Conservation (phyloP, 2,113 vertebrate species). For the Entomyzon cyanotis region DNA sequence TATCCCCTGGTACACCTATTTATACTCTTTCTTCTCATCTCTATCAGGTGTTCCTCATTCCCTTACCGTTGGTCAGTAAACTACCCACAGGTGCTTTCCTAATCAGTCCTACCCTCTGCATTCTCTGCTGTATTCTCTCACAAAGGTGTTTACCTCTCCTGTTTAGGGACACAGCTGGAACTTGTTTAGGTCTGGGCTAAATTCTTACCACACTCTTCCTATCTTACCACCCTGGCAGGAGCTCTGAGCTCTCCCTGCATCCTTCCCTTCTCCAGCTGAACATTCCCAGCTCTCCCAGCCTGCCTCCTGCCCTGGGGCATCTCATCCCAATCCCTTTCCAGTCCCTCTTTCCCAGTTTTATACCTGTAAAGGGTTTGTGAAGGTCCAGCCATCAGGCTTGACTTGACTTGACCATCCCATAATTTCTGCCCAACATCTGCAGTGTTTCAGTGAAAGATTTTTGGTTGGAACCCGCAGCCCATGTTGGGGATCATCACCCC, state of each 20-base stretch:
- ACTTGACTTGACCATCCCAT: no score
- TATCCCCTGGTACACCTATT: no score
- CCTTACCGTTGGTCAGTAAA: no score
- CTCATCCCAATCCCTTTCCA: neutral
- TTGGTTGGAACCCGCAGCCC: neutral
- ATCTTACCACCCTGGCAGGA: neutral
- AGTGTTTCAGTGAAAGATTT: neutral
- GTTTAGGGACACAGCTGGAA: no score
- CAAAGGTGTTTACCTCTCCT: no score
- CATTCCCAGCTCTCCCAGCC: neutral
- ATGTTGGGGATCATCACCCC: neutral
- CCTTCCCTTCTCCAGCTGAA: fast-evolving
- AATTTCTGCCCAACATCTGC: neutral
- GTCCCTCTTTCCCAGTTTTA: neutral
- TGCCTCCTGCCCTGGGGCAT: neutral
- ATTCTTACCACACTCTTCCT: no score
- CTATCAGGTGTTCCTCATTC: no score
- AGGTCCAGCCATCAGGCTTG: neutral
- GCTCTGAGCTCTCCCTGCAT: neutral
- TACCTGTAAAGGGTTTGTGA: neutral
- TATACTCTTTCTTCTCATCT: no score
- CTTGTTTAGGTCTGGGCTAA: no score
- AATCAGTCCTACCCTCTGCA: no score
- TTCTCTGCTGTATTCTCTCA: no score
- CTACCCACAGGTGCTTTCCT: no score